Percentiles rank a stretch among this genome's conserved stretches.
These are phyloP conservation scores for Liolophura sinensis DNA, from an alignment of 1,140 invertebrate species.

Conservation along the genomic window DNA sequence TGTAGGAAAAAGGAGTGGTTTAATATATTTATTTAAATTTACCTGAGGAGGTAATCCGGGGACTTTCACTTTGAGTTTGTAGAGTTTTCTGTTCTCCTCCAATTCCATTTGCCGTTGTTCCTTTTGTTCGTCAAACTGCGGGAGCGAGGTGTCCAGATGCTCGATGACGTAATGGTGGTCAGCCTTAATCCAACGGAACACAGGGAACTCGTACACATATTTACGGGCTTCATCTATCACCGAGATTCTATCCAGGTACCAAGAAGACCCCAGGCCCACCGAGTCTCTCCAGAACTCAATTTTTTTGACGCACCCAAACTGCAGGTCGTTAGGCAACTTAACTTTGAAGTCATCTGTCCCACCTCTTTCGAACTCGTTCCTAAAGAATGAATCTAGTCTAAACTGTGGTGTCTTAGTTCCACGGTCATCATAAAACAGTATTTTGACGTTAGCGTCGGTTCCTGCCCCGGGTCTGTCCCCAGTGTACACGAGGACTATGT, in stretches of 20 bases:
- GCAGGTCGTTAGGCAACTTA: no score
- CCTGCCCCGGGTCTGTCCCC: no score
- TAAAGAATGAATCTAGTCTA: slow-evolving; percentile 48
- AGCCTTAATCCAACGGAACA: slow-evolving; percentile 47
- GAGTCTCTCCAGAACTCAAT: slow-evolving; percentile 37
- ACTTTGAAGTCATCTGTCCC: slow-evolving; percentile 39
- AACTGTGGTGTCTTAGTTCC: slow-evolving; percentile 32
- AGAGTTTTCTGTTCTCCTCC: slow-evolving; percentile 31
- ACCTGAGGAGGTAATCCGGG: slow-evolving; percentile 46
- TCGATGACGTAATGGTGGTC: slow-evolving; percentile 36
- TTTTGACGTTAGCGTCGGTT: no score
- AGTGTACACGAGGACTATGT: no score
- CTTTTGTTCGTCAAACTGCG: slow-evolving; percentile 38
- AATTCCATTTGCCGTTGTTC: slow-evolving; percentile 37
- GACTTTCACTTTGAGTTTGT: slow-evolving; percentile 34
- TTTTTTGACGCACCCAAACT: slow-evolving; percentile 7
- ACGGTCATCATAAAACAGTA: slow-evolving; percentile 42
- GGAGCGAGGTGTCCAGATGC: slow-evolving; percentile 47
- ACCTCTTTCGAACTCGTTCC: slow-evolving; percentile 56
- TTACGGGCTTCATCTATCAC: slow-evolving; percentile 13
- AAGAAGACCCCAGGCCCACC: slow-evolving; percentile 32
- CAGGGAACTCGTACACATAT: slow-evolving; percentile 29
- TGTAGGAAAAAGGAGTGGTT: no score
- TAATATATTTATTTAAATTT: slow-evolving; percentile 7
- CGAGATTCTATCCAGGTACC: slow-evolving; percentile 39